Base-by-base conservation (phyloP, 2,113 vertebrate species). In the Abramis brama region DNA sequence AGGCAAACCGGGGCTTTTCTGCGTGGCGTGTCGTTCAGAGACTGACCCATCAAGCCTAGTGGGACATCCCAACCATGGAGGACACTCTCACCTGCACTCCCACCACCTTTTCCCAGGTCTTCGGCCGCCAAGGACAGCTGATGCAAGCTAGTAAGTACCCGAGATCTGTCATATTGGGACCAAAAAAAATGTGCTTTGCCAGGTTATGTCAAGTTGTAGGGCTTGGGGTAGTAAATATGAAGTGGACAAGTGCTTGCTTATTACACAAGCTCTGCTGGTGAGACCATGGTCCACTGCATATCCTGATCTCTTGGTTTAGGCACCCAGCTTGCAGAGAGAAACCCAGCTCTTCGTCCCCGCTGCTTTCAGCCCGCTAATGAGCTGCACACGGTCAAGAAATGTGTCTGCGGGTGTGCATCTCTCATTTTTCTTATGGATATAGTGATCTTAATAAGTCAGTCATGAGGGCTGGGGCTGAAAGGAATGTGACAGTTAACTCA, bases 71-170 rank as follows among this genome's bases (percentile, higher is more conserved):
- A 88, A 86, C 87, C 86, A 95, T 95, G 94, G 93, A 94, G 91
- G 92, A 94, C 90, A 93, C 92, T 21, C 92, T 95, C 90, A 95
- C 94, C 93, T 95, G 93, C 93, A 93, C 93, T 89, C 92, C 93
- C 21, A 90, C 91, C 90, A 94, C 94, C 87, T 95, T 95, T 86
- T 94, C 95, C 85, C 95, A 95, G 93, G 95, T 95, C 91, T 95
- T 95, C 19, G 95, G 95, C 86, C 95, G 93, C 36, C 95, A 95
- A 91, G 95, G 95, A 84, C 95, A 95, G 91, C 93, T 95, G 83
- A 95, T 95, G 95, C 94, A 95, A 90, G 94, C 95, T 88, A 95
- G 95, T 95, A 89, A 95, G 95, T 95, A 88, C 11, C 27, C 27
- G n/a, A 52, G 45, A 30, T 76, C n/a, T 52, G 45, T 52, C 39